Conservation (phyloP, 2,797 vertebrate species). For the Mastacembelus armatus region DNA sequence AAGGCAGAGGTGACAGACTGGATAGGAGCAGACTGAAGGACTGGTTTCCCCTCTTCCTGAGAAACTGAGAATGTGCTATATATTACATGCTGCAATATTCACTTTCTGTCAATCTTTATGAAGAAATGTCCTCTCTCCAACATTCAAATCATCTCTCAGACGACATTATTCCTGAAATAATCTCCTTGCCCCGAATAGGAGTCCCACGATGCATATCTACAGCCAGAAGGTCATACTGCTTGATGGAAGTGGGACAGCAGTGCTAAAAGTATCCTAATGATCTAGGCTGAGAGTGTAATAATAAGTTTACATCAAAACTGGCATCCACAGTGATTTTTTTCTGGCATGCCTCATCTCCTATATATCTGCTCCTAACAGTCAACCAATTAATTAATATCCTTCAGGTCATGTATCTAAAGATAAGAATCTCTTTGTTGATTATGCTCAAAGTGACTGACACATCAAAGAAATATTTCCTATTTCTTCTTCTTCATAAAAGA, state of each 20-base stretch:
- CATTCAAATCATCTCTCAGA: constrained; percentile 53
- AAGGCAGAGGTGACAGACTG: constrained; percentile 55
- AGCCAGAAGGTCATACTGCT: constrained; percentile 72
- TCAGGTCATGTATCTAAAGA: neutral
- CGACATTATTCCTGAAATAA: constrained; percentile 81
- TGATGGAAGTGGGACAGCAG: constrained; percentile 73
- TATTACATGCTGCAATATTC: constrained; percentile 40
- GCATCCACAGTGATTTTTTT: constrained; percentile 13
- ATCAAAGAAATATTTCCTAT: neutral
- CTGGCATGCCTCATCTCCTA: neutral
- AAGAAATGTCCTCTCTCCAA: constrained; percentile 53
- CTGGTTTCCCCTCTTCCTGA: constrained; percentile 31
- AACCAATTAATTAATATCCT: constrained; percentile 36
- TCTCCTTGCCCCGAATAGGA: constrained; percentile 75
- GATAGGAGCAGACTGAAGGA: constrained; percentile 42
- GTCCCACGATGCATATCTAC: constrained; percentile 63
- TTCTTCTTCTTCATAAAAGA: neutral
- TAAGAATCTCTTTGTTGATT: neutral
- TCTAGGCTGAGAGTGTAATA: constrained; percentile 27
- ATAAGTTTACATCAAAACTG: constrained; percentile 39
- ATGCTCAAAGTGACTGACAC: no score
- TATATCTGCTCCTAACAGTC: neutral
- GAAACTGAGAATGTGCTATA: constrained; percentile 27
- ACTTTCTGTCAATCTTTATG: constrained; percentile 46
- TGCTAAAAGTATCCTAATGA: constrained; percentile 66